Base-by-base conservation (phyloP, 2,888 invertebrate species). In the Oeneis ivallda region DNA sequence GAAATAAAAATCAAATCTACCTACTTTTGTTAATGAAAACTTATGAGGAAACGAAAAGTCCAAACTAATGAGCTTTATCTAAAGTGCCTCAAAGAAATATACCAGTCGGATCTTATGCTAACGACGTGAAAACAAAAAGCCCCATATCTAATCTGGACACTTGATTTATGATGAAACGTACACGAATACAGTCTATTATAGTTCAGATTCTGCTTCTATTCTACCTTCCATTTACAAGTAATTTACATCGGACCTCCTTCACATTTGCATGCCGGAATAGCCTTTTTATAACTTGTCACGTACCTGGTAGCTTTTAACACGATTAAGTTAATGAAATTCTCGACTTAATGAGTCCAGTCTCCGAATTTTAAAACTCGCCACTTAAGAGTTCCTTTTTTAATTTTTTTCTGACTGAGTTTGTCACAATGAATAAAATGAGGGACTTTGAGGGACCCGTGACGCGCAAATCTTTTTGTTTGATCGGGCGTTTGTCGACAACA, bases 401-500 rank as follows among this genome's bases (percentile, higher is more conserved):
- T 47, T 65, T 61, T 47, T 61, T 49, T 62, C 49, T 39, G 37
- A n/a, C 45, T 52, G 59, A 65, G 66, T 73, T 74, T 76, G 74
- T 72, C 74, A 52, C 41, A 64, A 49, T 58, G 43, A 64, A 62
- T 60, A 62, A 56, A 43, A 60, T 62, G 58, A 54, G 52, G 34
- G 41, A 43, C 54, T 67, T 64, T 62, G 53, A 71, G 77, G 75
- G 76, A 75, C 77, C 79, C 76, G 74, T 80, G 81, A 82, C 80
- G 81, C 77, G 80, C 80, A 83, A 85, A 83, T 85, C 86, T 86
- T 87, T 87, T 86, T 91, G 86, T 91, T 89, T 91, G 88, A 87
- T 87, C 89, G 86, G 85, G 87, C 89, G 86, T 89, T 86, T 87
- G 89, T 88, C 87, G 88, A 87, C 89, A 87, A 89, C 86, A 85